Evolutionary conservation across 2,113 vertebrate species (phyloP).

Genomic region (Thamnaconus septentrionalis): DNA sequence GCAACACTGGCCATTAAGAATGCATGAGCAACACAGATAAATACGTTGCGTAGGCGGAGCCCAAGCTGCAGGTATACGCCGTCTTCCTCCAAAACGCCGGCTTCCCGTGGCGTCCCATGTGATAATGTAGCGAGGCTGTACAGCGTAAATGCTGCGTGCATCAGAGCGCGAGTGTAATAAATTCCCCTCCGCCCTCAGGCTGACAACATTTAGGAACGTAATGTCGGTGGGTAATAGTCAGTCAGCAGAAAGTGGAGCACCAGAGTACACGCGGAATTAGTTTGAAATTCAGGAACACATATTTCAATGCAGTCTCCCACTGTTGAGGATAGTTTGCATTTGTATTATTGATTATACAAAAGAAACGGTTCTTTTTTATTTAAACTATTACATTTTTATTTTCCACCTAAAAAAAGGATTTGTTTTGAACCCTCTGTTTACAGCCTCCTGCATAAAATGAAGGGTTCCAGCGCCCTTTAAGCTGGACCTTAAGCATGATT

Average conservation of each 20-base stretch:
- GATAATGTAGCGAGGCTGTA: slow-evolving; percentile 30
- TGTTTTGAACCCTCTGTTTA: too few species aligned
- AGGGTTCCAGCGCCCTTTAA: too few species aligned
- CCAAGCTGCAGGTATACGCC: slow-evolving; percentile 8
- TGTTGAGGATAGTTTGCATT: too few species aligned
- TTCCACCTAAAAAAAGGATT: too few species aligned
- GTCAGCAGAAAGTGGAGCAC: slow-evolving; percentile 10
- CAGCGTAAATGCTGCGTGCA: slow-evolving; percentile 36
- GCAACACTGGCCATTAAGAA: slow-evolving; percentile 25
- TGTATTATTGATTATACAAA: too few species aligned
- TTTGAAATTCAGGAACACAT: too few species aligned
- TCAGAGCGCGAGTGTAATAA: slow-evolving; percentile 22
- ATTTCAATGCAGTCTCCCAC: too few species aligned
- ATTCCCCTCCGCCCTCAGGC: slow-evolving; percentile 23
- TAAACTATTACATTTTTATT: too few species aligned
- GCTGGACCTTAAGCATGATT: too few species aligned
- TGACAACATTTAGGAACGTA: slow-evolving; percentile 17
- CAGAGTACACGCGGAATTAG: too few species aligned
- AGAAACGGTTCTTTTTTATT: too few species aligned
- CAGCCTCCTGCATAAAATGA: too few species aligned
- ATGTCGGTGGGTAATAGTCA: slow-evolving; percentile 15
- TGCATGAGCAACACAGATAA: slow-evolving; percentile 21
- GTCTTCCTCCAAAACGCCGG: slow-evolving; percentile 28
- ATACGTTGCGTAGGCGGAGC: slow-evolving; percentile 10
- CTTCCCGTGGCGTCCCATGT: slow-evolving; percentile 28